A percentile compares a stretch with the other conserved stretches of the same genome.
phyloP scores from a whole-genome alignment of 2,113 vertebrate species.

The Podocnemis expansa region DNA sequence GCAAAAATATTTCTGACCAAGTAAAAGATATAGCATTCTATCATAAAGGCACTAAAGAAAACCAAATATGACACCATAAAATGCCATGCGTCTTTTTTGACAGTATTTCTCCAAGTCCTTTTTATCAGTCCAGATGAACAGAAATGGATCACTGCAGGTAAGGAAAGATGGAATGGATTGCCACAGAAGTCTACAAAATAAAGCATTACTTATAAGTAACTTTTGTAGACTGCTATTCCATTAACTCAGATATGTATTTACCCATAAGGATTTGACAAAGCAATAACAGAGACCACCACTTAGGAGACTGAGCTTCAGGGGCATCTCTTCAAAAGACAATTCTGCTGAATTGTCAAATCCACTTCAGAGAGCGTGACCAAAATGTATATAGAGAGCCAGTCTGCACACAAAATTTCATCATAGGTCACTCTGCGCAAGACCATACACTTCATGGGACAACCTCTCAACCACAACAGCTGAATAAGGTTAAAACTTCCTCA shows the following conservation, averaged over 20 bases:
- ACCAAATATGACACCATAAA: background rate
- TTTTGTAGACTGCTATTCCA: background rate
- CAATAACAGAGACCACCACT: background rate
- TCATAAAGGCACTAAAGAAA: background rate
- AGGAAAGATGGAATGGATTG: background rate
- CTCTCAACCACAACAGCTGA: background rate
- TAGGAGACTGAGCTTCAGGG: background rate
- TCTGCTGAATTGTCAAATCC: too few species aligned
- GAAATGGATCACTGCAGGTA: background rate
- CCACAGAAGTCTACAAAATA: background rate
- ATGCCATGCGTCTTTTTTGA: background rate
- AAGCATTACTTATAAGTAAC: background rate
- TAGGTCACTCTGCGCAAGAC: background rate
- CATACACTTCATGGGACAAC: background rate
- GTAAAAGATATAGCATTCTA: background rate
- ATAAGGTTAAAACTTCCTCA: background rate
- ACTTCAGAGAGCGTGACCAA: background rate
- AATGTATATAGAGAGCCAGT: background rate
- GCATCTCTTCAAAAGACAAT: background rate
- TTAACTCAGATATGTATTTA: background rate
- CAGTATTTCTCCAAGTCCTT: background rate
- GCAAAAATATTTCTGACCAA: background rate
- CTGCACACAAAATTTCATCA: too few species aligned
- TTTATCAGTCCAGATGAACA: background rate
- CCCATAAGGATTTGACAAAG: background rate